phyloP scores from a whole-genome alignment of 2,113 vertebrate species.

The Prionailurus bengalensis region DNA sequence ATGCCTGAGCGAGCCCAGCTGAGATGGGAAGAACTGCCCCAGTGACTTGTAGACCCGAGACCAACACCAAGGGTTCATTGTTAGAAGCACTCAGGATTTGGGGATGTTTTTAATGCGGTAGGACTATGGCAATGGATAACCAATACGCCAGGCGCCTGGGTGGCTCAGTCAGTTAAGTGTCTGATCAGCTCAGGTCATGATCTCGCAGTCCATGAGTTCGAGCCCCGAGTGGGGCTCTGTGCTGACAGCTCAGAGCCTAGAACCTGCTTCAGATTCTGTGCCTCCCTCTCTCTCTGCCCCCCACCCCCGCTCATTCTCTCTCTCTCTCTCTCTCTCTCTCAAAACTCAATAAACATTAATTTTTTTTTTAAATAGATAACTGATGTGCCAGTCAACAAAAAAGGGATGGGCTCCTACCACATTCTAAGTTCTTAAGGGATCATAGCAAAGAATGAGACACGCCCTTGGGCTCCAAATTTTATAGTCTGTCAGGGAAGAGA shows the following conservation, averaged over 20 bases:
- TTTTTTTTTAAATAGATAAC: neutral
- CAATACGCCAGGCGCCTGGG: neutral
- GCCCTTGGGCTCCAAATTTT: neutral
- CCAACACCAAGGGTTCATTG: neutral
- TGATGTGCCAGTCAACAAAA: neutral
- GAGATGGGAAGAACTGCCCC: neutral
- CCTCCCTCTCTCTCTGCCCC: too few relatives aligned
- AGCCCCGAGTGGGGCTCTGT: too few relatives aligned
- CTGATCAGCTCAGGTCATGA: too few relatives aligned
- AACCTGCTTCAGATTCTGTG: too few relatives aligned
- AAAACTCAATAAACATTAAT: too few relatives aligned
- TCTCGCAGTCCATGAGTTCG: too few relatives aligned
- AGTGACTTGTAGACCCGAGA: neutral
- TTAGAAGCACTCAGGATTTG: neutral
- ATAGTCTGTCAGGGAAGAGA: neutral
- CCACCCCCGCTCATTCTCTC: too few relatives aligned
- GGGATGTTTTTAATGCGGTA: neutral
- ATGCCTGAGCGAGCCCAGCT: rapidly evolving
- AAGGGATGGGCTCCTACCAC: too few relatives aligned
- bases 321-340: too few relatives aligned
- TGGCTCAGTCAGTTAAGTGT: too few relatives aligned
- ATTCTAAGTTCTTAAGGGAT: neutral
- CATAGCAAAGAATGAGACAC: neutral
- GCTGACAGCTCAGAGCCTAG: too few relatives aligned
- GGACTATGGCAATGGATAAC: neutral